A percentile compares a stretch with the other conserved stretches of the same genome.
Evolutionary conservation across 2,888 invertebrate genomes (phyloP).

Genomic region (Agonopterix alstromeriana): DNA sequence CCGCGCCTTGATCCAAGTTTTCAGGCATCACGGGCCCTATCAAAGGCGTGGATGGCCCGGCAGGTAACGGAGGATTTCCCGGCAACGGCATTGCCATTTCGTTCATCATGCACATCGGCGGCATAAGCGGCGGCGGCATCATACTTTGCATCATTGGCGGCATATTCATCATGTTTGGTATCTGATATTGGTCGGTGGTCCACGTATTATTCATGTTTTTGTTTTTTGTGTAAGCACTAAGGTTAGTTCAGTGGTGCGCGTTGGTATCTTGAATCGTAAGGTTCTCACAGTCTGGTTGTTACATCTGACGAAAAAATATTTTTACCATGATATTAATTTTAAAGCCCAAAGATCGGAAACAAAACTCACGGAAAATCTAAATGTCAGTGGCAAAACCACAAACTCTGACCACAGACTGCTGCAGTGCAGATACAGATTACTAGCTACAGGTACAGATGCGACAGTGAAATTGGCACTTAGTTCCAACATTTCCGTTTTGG

Average conservation of each 20-base stretch:
- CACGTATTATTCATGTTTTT: slow-evolving; percentile 8
- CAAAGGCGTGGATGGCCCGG: slow-evolving; percentile 2
- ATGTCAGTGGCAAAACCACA: no score
- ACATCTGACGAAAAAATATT: no score
- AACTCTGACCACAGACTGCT: no score
- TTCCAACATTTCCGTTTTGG: no score
- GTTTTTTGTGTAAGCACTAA: background rate
- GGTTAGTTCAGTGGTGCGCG: background rate
- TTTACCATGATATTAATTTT: no score
- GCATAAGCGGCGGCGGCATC: slow-evolving; percentile 13
- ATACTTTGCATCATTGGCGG: slow-evolving; percentile 17
- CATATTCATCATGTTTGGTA: slow-evolving; percentile 21
- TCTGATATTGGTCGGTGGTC: slow-evolving; percentile 18
- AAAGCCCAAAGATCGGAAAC: no score
- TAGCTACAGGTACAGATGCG: no score
- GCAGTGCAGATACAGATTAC: no score
- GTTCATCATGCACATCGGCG: slow-evolving; percentile 16
- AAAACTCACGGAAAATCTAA: no score
- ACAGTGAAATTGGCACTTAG: no score
- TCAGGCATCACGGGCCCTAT: slow-evolving; percentile 22
- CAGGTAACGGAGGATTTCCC: slow-evolving; percentile 4
- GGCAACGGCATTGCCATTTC: slow-evolving; percentile 9
- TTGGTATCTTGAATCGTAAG: no score
- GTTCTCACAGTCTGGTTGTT: no score
- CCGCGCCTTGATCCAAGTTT: background rate